Base-by-base conservation (phyloP, 1,140 invertebrate genomes). In the Sarcophaga bullata region DNA sequence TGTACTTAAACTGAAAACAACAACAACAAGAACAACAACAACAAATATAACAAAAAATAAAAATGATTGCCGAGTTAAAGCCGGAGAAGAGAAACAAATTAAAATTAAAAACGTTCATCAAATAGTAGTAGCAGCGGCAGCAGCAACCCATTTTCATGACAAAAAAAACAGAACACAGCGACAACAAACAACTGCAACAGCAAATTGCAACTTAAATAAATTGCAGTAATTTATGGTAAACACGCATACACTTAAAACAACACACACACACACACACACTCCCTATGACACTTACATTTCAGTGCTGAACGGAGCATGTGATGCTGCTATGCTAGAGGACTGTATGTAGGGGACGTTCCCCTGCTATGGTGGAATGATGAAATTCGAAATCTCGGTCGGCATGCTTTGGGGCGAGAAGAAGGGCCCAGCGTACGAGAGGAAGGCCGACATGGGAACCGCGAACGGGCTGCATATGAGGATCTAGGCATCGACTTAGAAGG, bases 161-260 rank as follows among this genome's bases (percentile, higher is more conserved):
- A 37, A 78, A 78, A 78, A 15, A 46, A 37, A 25, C 8, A 25
- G n/a, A 72, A 25, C 17, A 72, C n/a, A 19, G 8, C 37, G 4
- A 80, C 78, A 80, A 80, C 78, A 52, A 52, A 52, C 78, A 80
- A 80, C 48, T 58, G 78, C 73, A 68, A 25, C 25, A 37, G 25
- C 25, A 37, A 37, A 37, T 37, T 37, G 25, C 58, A 54, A 81
- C 80, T 15, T 48, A 62, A 58, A 81, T 54, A 81, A 81, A 81
- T 78, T 78, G 75, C 75, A 50, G 75, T 78, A 78, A 78, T 78
- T 78, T 78, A 78, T 78, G 50, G 75, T 52, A 78, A 15, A 50
- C 75, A 78, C 48, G 75, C 75, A 78, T 68, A 68, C 62, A 25
- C 62, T 50, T 17, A 78, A 9, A 50, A 76, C 10, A 75, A 0